Percentiles rank a stretch among this genome's conserved stretches.
Evolutionary conservation across 2,888 invertebrate species (phyloP).

Genomic region (Epinotia brunnichana): DNA sequence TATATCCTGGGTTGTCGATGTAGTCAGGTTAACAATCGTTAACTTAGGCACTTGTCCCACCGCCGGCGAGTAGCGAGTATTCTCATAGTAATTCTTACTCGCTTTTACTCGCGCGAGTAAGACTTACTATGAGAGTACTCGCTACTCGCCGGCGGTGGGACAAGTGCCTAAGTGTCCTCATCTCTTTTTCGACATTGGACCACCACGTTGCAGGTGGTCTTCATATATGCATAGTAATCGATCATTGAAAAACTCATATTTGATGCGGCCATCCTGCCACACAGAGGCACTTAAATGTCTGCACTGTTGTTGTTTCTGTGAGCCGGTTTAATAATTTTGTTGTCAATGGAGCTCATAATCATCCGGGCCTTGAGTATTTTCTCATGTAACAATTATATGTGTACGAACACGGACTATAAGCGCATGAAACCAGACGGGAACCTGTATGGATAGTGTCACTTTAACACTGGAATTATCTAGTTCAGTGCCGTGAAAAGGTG

Average conservation of each 20-base stretch:
- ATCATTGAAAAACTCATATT: neutral
- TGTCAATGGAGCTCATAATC: constrained; percentile 17
- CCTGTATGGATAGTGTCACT: neutral
- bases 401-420: neutral
- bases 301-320: neutral
- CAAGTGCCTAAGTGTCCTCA: no score
- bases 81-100: no score
- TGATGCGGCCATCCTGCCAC: neutral
- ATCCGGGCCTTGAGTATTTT: constrained; percentile 23
- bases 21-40: no score
- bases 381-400: constrained; percentile 26
- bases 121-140: no score
- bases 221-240: no score
- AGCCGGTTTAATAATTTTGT: constrained; percentile 13
- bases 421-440: constrained; percentile 6
- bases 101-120: no score
- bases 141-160: no score
- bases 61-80: no score
- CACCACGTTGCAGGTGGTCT: no score
- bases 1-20: no score
- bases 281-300: neutral
- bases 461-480: neutral
- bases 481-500: neutral
- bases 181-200: no score
- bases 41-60: no score